These are phyloP conservation scores for Falco concolor DNA, from an alignment of 2,797 vertebrate species.

Conservation along the genomic window DNA sequence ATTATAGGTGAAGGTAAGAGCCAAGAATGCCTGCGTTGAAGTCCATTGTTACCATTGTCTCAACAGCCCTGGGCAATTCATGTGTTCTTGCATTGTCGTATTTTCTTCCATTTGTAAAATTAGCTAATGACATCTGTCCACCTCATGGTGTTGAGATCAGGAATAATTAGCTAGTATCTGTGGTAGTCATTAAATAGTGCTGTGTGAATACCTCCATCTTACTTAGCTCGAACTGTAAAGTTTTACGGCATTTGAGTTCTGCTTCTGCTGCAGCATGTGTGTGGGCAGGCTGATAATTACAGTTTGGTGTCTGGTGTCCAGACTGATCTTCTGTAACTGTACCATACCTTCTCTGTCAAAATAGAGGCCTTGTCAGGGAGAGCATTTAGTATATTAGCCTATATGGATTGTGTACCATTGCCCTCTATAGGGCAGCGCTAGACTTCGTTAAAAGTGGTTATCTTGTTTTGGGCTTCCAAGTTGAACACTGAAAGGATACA, in stretches of 20 bases:
- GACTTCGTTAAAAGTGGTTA: not conserved
- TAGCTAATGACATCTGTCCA: not conserved
- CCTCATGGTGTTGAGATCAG: not conserved
- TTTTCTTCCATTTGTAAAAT: not conserved
- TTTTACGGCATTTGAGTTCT: not conserved
- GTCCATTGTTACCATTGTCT: not conserved
- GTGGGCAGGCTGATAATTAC: not conserved
- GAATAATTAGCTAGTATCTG: not conserved
- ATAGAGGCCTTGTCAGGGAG: not conserved
- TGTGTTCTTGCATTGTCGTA: not conserved
- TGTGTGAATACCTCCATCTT: not conserved
- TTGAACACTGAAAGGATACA: not conserved
- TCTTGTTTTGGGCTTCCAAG: not conserved
- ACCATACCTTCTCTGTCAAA: not conserved
- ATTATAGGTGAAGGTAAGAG: slow-evolving; percentile 8
- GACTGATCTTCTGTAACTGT: not conserved
- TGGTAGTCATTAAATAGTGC: not conserved
- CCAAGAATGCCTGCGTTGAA: not conserved
- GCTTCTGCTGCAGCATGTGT: not conserved
- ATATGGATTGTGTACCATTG: not conserved
- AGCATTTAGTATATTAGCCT: not conserved
- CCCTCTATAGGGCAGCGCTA: slow-evolving; percentile 37
- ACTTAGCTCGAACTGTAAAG: not conserved
- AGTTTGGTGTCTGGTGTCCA: not conserved
- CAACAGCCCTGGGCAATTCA: not conserved